Percentiles rank a stretch among this genome's conserved stretches.
Evolutionary conservation across 2,113 vertebrate genomes (phyloP).

Genomic region (Sylvilagus bachmani): DNA sequence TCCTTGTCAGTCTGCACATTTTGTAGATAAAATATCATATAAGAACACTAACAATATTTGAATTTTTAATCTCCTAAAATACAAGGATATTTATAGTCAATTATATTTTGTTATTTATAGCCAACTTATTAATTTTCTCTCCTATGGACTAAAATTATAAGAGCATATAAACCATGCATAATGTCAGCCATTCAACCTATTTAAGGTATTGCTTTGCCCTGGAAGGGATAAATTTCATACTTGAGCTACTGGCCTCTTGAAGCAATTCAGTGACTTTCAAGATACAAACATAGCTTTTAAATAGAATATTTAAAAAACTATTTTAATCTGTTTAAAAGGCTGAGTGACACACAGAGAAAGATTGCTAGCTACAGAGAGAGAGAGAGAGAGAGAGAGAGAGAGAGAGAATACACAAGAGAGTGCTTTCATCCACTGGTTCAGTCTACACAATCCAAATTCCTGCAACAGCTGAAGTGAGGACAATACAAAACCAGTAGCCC

Average conservation of each 20-base stretch:
- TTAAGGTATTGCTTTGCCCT: rapidly evolving
- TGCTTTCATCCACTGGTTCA: too few relatives aligned
- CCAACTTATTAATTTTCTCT: background rate
- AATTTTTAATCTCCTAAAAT: background rate
- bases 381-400: too few relatives aligned
- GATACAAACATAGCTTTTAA: background rate
- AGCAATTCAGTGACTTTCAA: background rate
- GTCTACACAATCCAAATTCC: too few relatives aligned
- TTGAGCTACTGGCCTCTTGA: background rate
- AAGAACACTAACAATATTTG: background rate
- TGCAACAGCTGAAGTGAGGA: too few relatives aligned
- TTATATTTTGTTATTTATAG: background rate
- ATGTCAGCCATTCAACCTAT: background rate
- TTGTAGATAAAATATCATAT: background rate
- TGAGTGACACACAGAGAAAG: too few relatives aligned
- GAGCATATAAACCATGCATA: background rate
- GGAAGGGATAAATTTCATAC: background rate
- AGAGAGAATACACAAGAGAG: too few relatives aligned
- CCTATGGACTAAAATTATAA: background rate
- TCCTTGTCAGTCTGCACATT: background rate
- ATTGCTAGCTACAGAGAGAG: too few relatives aligned
- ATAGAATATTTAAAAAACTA: background rate
- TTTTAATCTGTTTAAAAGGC: too few relatives aligned
- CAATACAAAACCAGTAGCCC: too few relatives aligned
- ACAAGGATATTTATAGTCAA: background rate